phyloP scores from a whole-genome alignment of 1,140 invertebrate genomes.

The Calliphora vicina region DNA sequence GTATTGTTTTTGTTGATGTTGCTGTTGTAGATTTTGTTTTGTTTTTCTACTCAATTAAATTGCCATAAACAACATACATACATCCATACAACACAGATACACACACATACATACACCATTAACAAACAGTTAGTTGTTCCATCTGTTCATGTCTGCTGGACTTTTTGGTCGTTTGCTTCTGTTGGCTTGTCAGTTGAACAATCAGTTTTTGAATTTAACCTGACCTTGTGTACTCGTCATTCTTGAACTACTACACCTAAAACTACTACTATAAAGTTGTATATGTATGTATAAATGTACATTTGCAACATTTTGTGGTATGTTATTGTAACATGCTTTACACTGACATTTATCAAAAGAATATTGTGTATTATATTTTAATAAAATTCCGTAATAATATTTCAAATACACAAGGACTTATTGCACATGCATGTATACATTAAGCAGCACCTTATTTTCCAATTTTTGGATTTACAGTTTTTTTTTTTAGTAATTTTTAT shows the following conservation, averaged over 20 bases:
- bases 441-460: too few relatives aligned
- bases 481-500: too few relatives aligned
- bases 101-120: neutral
- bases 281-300: too few relatives aligned
- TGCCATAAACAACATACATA: constrained; percentile 7
- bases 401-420: neutral
- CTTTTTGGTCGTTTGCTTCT: neutral
- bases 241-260: too few relatives aligned
- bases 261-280: too few relatives aligned
- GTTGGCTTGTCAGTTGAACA: neutral
- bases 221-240: too few relatives aligned
- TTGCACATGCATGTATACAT: too few relatives aligned
- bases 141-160: neutral
- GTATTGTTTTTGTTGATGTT: neutral
- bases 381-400: neutral
- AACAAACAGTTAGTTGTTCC: neutral
- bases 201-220: neutral
- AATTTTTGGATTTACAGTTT: too few relatives aligned
- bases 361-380: neutral
- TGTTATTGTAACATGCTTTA: neutral
- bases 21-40: neutral
- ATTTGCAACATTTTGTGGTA: neutral
- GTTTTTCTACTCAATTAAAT: constrained; percentile 26
- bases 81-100: neutral
- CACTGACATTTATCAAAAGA: neutral